Evolutionary conservation across 2,113 vertebrate genomes (phyloP), one percentile per base, ranked within the genome.

Genomic region (Solea senegalensis): DNA sequence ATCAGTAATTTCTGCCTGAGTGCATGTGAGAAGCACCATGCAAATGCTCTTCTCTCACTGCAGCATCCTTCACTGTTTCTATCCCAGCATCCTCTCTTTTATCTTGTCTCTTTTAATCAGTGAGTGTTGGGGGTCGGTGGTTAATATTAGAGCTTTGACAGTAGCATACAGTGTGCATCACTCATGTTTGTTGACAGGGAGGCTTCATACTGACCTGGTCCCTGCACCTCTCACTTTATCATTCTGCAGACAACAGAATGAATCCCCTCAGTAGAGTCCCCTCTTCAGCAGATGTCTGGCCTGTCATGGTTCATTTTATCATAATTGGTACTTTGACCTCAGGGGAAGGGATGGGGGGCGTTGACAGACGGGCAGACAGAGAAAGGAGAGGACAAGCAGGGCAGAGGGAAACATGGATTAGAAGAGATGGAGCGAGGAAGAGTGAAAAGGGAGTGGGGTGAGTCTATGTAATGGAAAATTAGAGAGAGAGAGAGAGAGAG

Each of bases 231-330:
- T 72, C 34, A 13, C 2, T 72, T 75, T 10, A 41, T 77, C 69
- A 65, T 72, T 71, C 60, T 15, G 39, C 52, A 69, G 61, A 83
- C 58, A 69, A 83, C 58, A 69, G 52, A 83, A 55, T 65, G 39
- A 72, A 68, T 67, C 55, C 72, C 46, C 48, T 74, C 65, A 65
- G 71, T 53, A 28, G 65, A 72, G 72, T 82, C 59, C 56, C 67
- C 56, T 89, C 65, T 84, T 81, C 69, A 90, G 81, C 85, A 89
- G 83, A 87, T 86, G 87, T 82, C 79, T 74, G 54, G 64, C 41
- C 85, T 86, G 87, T 86, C 87, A 86, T 0, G 49, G 50, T 82
- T 83, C 75, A 85, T 85, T 87, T 85, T 65, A 76, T 86, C 80
- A 81, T 86, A 89, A 88, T 86, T 81, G 72, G 66, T 80, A 72